Evolutionary conservation across 2,113 vertebrate genomes (phyloP).

Genomic region (Terrapene triunguis): DNA sequence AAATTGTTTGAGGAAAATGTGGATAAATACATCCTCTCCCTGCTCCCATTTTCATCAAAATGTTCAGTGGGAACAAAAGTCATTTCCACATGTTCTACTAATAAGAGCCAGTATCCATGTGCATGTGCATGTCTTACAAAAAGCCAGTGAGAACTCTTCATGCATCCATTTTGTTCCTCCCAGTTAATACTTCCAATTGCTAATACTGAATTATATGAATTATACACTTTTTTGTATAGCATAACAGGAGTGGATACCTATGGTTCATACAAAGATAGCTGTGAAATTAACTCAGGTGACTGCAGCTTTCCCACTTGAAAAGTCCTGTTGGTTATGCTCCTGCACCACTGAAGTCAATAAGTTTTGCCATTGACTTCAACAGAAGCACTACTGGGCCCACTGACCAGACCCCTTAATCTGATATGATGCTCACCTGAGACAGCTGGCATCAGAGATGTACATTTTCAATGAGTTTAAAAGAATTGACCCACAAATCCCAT

Average conservation of each 20-base stretch:
- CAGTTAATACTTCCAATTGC: background rate
- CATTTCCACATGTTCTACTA: background rate
- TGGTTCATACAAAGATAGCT: background rate
- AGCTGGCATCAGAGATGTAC: background rate
- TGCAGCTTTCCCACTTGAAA: background rate
- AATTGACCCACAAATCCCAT: background rate
- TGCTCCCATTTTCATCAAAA: background rate
- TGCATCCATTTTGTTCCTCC: background rate
- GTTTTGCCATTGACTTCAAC: background rate
- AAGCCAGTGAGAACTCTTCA: background rate
- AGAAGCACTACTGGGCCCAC: background rate
- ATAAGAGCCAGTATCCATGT: background rate
- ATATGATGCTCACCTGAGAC: background rate
- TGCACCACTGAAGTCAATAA: rapidly evolving
- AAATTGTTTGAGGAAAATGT: background rate
- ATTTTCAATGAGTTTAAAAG: background rate
- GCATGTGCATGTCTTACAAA: background rate
- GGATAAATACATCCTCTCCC: background rate
- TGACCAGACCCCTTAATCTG: background rate
- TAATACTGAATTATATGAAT: background rate
- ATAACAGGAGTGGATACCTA: background rate
- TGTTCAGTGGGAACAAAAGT: background rate
- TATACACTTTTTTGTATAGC: background rate
- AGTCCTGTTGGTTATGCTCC: background rate
- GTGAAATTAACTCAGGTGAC: background rate